Evolutionary conservation across 2,797 vertebrate genomes (phyloP).

Genomic region (Dryobates pubescens): DNA sequence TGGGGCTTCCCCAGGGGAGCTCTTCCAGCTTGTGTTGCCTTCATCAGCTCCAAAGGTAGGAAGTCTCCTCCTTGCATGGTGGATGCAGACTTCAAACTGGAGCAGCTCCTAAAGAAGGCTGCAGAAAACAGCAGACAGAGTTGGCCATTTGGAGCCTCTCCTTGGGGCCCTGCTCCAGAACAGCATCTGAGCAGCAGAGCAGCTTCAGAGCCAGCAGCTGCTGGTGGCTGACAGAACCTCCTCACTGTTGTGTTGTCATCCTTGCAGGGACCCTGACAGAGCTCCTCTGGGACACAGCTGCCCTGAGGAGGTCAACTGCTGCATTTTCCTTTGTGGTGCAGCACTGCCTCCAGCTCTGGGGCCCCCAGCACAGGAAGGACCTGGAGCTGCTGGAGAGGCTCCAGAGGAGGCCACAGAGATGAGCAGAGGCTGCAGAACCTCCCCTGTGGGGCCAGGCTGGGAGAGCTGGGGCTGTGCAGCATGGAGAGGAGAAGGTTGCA

Average conservation of each 20-base stretch:
- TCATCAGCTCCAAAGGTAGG: conserved; percentile 26
- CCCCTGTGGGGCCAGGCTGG: background rate
- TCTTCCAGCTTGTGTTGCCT: conserved; percentile 3
- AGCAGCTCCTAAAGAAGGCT: background rate
- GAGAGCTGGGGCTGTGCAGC: background rate
- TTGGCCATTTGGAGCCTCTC: background rate
- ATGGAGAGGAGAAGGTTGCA: background rate
- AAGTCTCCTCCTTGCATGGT: background rate
- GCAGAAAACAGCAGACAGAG: background rate
- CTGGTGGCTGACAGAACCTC: background rate
- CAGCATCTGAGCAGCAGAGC: background rate
- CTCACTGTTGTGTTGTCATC: background rate
- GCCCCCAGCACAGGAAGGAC: background rate
- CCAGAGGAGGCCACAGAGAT: background rate
- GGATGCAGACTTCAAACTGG: background rate
- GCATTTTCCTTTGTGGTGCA: background rate
- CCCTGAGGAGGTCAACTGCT: background rate
- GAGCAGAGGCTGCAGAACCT: background rate
- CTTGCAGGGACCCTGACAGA: background rate
- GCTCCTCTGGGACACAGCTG: background rate
- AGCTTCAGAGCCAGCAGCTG: background rate
- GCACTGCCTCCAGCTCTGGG: background rate
- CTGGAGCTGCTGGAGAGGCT: background rate
- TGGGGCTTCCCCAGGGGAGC: conserved; percentile 24
- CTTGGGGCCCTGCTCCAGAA: background rate